Evolutionary conservation across 2,888 invertebrate species (phyloP).

Genomic region (Drosophila phalerata): DNA sequence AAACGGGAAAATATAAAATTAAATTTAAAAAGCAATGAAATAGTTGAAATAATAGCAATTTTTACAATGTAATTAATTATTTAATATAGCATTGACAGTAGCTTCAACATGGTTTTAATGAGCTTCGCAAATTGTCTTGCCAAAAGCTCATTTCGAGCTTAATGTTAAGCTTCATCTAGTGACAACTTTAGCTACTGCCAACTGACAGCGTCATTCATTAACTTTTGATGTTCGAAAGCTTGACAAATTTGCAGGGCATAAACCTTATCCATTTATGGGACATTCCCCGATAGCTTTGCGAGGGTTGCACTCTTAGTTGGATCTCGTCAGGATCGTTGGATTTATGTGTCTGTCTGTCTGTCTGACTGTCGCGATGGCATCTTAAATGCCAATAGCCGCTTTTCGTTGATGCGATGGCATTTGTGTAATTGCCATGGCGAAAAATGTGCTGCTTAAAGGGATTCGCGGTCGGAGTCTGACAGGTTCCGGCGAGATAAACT

Average conservation of each 20-base stretch:
- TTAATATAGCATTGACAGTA: neutral
- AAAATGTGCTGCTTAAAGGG: constrained; percentile 48
- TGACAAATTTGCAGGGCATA: constrained; percentile 57
- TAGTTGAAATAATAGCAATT: neutral
- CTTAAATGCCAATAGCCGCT: constrained; percentile 70
- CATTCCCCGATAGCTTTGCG: constrained; percentile 21
- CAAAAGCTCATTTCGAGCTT: neutral
- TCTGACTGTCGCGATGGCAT: constrained; percentile 52
- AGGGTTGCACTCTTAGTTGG: constrained; percentile 28
- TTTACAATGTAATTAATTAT: neutral
- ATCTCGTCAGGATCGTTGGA: constrained; percentile 56
- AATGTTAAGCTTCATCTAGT: constrained; percentile 17
- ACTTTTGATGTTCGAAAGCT: constrained; percentile 24
- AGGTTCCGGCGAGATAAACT: constrained; percentile 61
- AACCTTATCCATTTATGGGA: constrained; percentile 49
- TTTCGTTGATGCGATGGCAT: constrained; percentile 68
- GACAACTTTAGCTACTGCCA: constrained; percentile 8
- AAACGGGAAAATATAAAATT: no score
- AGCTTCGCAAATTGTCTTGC: neutral
- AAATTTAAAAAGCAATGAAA: neutral
- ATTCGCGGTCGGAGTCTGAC: constrained; percentile 51
- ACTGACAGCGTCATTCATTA: neutral
- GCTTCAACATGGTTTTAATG: neutral
- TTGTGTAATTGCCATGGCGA: constrained; percentile 70
- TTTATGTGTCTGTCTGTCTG: constrained; percentile 62